Evolutionary conservation across 1,140 invertebrate species (phyloP), one percentile per base, ranked within the genome.

Genomic region (Zaprionus africanus): DNA sequence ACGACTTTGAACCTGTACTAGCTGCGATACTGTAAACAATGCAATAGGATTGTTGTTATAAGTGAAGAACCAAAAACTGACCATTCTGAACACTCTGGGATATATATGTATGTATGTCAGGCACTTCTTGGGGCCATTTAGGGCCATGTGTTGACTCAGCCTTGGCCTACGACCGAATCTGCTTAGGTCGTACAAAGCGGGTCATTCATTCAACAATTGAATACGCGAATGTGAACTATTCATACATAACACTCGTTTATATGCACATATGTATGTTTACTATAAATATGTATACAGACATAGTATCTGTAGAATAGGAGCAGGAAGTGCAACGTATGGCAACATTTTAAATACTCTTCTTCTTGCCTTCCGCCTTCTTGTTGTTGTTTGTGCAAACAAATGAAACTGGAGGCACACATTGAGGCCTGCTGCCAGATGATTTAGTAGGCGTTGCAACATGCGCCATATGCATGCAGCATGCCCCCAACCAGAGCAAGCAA

Each of bases 391-490:
- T 60, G 78, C 73, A 76, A 86, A 70, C 79, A 75, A 87, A 80
- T 87, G 84, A 67, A 75, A 61, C 71, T 67, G 64, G 38, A 34
- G 79, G 65, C 78, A 80, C 62, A 78, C 67, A 81, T 67, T 81
- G 84, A 78, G 81, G 84, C 84, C 78, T 88, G 84, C 81, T 78
- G 81, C 81, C 70, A 73, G 70, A 87, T 87, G 84, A 88, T 87
- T 87, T 87, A 88, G 84, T 88, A 87, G 84, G 84, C 84, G 84
- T 88, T 88, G 84, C 84, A 87, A 88, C 85, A 84, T 81, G 73
- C 71, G 78, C 84, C 84, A 87, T 87, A 87, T 87, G 84, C 85
- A 82, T 87, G 67, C 84, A 88, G 75, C 84, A 88, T 87, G 84
- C 84, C 68, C 28, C 57, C 61, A 72, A 65, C 57, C 68, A 73